These are phyloP conservation scores for Gymnorhina tibicen DNA, from an alignment of 2,113 vertebrate species.

Conservation along the genomic window DNA sequence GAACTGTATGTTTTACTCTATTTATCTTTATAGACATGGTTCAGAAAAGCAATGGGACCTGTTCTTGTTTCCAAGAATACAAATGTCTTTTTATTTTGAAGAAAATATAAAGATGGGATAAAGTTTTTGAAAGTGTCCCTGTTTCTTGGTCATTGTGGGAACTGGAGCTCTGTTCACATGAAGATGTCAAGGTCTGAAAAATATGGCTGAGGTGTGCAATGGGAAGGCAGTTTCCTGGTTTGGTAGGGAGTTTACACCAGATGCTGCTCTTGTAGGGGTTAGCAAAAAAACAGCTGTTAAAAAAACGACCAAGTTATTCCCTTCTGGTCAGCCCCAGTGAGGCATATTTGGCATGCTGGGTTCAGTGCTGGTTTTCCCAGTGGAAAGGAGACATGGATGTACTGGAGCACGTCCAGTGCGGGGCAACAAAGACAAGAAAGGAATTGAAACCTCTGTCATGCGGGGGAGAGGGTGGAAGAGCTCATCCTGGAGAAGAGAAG, in stretches of 20 bases:
- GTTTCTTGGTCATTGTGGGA: not conserved
- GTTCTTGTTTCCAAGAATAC: not conserved
- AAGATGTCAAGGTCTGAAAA: not conserved
- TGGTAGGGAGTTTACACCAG: not conserved
- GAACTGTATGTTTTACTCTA: not conserved
- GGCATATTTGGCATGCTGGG: not conserved
- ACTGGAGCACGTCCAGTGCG: not conserved
- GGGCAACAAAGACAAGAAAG: not conserved
- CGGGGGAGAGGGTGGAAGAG: not conserved
- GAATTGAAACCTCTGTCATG: not conserved
- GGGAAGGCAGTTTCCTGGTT: not conserved
- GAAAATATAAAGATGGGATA: not conserved
- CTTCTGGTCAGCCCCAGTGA: not conserved
- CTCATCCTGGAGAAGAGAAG: not conserved
- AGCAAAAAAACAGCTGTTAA: not conserved
- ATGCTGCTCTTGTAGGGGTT: not conserved
- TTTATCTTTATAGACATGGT: not conserved
- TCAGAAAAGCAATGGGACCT: not conserved
- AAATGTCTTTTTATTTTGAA: conserved; percentile 9
- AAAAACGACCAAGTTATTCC: not conserved
- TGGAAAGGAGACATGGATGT: not conserved
- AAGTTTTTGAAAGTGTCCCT: not conserved
- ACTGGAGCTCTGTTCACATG: not conserved
- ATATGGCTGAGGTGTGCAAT: not conserved
- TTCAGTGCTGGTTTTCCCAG: not conserved